phyloP scores from a whole-genome alignment of 1,140 invertebrate genomes.

The Drosophila persimilis region DNA sequence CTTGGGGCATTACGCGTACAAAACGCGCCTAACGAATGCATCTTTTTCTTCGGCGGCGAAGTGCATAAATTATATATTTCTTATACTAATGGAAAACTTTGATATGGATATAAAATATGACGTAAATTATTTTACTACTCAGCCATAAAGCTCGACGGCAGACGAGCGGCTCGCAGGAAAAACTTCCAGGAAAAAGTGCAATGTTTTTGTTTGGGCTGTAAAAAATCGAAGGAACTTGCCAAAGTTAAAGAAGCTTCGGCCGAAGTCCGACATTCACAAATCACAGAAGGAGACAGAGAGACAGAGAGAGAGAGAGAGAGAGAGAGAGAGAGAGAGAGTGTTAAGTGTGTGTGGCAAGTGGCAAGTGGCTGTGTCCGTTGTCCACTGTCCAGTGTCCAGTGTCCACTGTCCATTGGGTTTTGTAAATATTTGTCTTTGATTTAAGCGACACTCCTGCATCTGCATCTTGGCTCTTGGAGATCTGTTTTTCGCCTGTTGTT shows the following conservation, averaged over 20 bases:
- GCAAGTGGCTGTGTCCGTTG: not conserved
- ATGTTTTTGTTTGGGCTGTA: conserved; percentile 7
- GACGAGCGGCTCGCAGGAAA: conserved; percentile 4
- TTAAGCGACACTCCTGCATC: conserved; percentile 55
- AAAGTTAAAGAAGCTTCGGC: conserved; percentile 5
- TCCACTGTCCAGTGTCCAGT: not conserved
- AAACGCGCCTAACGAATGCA: conserved; percentile 23
- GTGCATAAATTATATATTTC: conserved; percentile 49
- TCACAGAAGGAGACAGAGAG: conserved; percentile 2
- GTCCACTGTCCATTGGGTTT: conserved; percentile 35
- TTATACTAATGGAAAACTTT: conserved; percentile 49
- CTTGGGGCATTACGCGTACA: not conserved
- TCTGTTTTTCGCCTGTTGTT: conserved; percentile 52
- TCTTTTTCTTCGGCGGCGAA: conserved; percentile 1
- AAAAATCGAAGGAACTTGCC: conserved; percentile 27
- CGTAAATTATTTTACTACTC: conserved; percentile 31
- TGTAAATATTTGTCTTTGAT: conserved; percentile 77
- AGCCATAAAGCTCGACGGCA: conserved; percentile 21
- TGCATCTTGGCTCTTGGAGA: conserved; percentile 27
- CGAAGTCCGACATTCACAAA: too few relatives aligned
- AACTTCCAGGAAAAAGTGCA: conserved; percentile 1
- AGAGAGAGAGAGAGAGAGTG: conserved; percentile 1
- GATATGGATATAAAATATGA: conserved; percentile 46
- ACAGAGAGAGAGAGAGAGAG: not conserved
- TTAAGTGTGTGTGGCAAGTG: not conserved